Conservation (phyloP, 2,113 vertebrate species). For the Sebastes fasciatus region DNA sequence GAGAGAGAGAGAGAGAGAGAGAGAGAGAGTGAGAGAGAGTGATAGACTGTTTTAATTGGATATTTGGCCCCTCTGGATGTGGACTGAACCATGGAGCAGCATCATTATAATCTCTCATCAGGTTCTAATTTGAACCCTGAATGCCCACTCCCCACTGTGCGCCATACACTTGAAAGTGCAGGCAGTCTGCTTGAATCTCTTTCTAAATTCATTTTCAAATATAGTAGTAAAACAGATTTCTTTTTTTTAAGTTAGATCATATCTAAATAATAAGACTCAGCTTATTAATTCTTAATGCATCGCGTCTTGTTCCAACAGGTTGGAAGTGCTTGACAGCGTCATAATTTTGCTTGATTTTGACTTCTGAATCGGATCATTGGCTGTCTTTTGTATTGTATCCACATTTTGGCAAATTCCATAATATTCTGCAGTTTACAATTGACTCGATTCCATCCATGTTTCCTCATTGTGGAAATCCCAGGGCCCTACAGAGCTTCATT, state of each 20-base stretch:
- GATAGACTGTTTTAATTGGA: constrained; percentile 82
- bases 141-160: constrained; percentile 77
- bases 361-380: constrained; percentile 6
- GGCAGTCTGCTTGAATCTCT: constrained; percentile 70
- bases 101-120: constrained; percentile 82
- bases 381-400: no score
- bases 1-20: constrained; percentile 31
- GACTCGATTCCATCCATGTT: no score
- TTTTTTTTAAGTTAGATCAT: constrained; percentile 37
- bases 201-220: constrained; percentile 55
- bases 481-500: no score
- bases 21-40: constrained; percentile 30
- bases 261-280: constrained; percentile 47
- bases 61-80: constrained; percentile 84
- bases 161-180: constrained; percentile 69
- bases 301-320: constrained; percentile 15
- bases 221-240: constrained; percentile 60
- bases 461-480: no score
- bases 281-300: constrained; percentile 37
- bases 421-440: no score
- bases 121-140: constrained; percentile 79
- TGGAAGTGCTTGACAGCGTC: background rate
- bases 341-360: background rate
- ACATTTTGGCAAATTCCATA: constrained; percentile 32
- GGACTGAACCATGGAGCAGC: constrained; percentile 78